Conservation (phyloP, 2,888 invertebrate genomes). For the Trissolcus japonicus region DNA sequence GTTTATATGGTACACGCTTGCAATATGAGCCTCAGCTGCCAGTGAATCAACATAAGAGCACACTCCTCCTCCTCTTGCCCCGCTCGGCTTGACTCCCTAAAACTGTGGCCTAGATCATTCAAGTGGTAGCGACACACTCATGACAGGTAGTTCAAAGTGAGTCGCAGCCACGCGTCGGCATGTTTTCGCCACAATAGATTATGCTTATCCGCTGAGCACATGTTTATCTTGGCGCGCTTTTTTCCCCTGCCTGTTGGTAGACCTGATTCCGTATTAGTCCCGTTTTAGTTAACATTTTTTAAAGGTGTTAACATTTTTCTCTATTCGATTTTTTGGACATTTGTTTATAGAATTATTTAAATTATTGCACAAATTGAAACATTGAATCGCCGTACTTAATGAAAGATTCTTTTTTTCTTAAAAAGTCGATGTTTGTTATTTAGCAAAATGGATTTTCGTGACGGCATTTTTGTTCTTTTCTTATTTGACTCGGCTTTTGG, state of each 20-base stretch:
- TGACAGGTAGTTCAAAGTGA: slow-evolving; percentile 40
- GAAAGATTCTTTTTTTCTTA: too few species aligned
- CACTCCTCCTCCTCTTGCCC: slow-evolving; percentile 2
- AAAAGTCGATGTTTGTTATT: too few species aligned
- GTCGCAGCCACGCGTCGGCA: slow-evolving; percentile 37
- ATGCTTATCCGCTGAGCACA: slow-evolving; percentile 18
- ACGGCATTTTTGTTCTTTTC: too few species aligned
- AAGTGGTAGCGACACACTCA: slow-evolving; percentile 50
- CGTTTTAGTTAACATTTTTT: background rate
- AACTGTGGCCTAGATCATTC: slow-evolving; percentile 55
- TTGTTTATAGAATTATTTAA: too few species aligned
- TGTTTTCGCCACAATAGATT: slow-evolving; percentile 37
- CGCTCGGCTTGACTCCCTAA: slow-evolving; percentile 13
- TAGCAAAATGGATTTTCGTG: too few species aligned
- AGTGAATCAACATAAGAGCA: slow-evolving; percentile 35
- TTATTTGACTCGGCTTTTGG: background rate
- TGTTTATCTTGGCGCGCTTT: slow-evolving; percentile 38
- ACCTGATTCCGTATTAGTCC: background rate
- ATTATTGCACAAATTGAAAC: too few species aligned
- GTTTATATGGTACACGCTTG: slow-evolving; percentile 8
- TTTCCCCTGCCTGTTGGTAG: slow-evolving; percentile 1
- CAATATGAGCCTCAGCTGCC: slow-evolving; percentile 23
- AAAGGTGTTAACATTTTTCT: too few species aligned
- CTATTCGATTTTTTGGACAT: background rate
- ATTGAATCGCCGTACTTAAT: too few species aligned